These are phyloP conservation scores for Platysternon megacephalum DNA, from an alignment of 2,113 vertebrate species.

Conservation along the genomic window DNA sequence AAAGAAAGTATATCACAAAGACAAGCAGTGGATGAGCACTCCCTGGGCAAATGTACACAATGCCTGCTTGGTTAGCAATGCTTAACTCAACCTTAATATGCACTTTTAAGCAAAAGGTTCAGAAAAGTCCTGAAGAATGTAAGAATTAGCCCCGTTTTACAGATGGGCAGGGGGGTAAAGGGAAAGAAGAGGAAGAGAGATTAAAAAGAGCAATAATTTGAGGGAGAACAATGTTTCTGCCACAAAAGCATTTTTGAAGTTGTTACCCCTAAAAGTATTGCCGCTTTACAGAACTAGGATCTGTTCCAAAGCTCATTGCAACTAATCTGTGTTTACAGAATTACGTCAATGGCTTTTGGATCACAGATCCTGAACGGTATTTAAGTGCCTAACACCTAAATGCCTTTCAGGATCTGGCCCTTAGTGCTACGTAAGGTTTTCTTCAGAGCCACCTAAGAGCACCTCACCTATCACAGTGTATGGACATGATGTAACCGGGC, in stretches of 20 bases:
- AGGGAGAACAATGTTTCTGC: not conserved
- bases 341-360: not conserved
- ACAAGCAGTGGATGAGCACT: not conserved
- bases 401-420: not conserved
- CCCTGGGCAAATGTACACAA: constrained; percentile 4
- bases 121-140: constrained; percentile 48
- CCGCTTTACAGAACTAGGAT: not conserved
- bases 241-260: not conserved
- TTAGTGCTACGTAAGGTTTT: not conserved
- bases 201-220: not conserved
- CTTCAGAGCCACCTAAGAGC: not conserved
- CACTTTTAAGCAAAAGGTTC: constrained; percentile 40
- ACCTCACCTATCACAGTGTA: not conserved
- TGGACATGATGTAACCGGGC: not conserved
- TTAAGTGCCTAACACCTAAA: too few relatives aligned
- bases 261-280: not conserved
- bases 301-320: not conserved
- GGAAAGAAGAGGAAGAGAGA: constrained; percentile 21
- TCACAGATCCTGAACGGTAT: not conserved
- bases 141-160: not conserved
- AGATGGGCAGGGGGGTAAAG: not conserved
- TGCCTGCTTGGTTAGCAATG: constrained; percentile 23
- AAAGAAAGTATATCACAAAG: constrained; percentile 16
- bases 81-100: constrained; percentile 21
- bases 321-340: not conserved